These are phyloP conservation scores for Pachypanchax playfairii DNA, from an alignment of 2,113 vertebrate genomes.

Conservation along the genomic window DNA sequence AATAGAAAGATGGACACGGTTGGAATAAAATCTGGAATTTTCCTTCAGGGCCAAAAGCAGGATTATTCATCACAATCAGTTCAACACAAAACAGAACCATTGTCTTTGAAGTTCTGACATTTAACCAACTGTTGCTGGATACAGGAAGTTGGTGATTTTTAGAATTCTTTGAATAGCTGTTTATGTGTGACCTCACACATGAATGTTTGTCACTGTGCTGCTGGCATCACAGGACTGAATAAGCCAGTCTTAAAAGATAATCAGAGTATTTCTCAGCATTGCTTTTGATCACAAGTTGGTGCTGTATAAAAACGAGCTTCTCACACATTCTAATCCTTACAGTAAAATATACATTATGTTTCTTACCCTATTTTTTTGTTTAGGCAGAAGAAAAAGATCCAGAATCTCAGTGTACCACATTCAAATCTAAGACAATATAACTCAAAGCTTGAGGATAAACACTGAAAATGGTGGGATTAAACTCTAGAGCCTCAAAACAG, in stretches of 20 bases:
- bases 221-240: conserved; percentile 27
- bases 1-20: neutral
- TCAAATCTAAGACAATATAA: conserved; percentile 17
- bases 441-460: conserved; percentile 5
- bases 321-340: neutral
- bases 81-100: conserved; percentile 12
- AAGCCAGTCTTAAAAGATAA: conserved; percentile 9
- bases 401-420: neutral
- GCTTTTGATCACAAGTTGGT: conserved; percentile 4
- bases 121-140: conserved; percentile 19
- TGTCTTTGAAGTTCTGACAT: conserved; percentile 30
- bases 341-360: neutral
- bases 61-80: conserved; percentile 30
- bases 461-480: conserved; percentile 9
- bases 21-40: conserved; percentile 38
- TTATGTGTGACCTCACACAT: conserved; percentile 37
- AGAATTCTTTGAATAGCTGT: conserved; percentile 23
- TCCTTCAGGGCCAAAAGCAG: conserved; percentile 32
- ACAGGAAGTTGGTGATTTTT: conserved; percentile 47
- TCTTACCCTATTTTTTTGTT: neutral
- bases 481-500: neutral
- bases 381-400: neutral
- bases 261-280: conserved; percentile 4
- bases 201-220: conserved; percentile 53
- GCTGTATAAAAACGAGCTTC: conserved; percentile 1